A percentile compares a stretch with the other conserved stretches of the same genome.
phyloP scores from a whole-genome alignment of 1,140 invertebrate genomes.

The Lepidurus arcticus region DNA sequence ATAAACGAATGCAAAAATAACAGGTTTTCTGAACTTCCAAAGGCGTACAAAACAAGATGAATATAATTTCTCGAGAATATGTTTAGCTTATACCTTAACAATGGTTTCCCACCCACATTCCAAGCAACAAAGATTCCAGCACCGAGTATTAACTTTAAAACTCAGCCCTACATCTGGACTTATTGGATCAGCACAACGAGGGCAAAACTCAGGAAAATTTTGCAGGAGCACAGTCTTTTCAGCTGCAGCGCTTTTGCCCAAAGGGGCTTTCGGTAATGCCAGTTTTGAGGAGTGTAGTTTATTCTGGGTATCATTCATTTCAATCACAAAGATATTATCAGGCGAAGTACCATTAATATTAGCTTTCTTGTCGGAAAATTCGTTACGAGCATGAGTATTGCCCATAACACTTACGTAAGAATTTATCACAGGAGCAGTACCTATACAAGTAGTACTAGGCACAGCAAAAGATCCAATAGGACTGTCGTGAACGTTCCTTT shows the following conservation, averaged over 20 bases:
- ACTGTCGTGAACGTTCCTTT: neutral
- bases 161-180: neutral
- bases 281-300: too few relatives aligned
- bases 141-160: neutral
- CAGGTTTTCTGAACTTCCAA: too few relatives aligned
- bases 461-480: neutral
- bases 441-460: neutral
- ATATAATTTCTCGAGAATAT: neutral
- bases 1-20: too few relatives aligned
- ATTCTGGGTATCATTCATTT: too few relatives aligned
- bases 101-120: neutral
- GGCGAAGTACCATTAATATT: too few relatives aligned
- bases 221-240: neutral
- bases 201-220: neutral
- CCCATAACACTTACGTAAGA: neutral
- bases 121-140: neutral
- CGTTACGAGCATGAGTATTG: neutral
- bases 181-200: neutral
- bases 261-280: neutral
- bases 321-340: too few relatives aligned
- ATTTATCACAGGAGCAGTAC: neutral
- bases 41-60: too few relatives aligned
- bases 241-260: neutral
- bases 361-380: neutral
- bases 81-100: neutral